Base-by-base conservation (phyloP, 2,888 invertebrate species). In the Pristionchus japonicus region DNA sequence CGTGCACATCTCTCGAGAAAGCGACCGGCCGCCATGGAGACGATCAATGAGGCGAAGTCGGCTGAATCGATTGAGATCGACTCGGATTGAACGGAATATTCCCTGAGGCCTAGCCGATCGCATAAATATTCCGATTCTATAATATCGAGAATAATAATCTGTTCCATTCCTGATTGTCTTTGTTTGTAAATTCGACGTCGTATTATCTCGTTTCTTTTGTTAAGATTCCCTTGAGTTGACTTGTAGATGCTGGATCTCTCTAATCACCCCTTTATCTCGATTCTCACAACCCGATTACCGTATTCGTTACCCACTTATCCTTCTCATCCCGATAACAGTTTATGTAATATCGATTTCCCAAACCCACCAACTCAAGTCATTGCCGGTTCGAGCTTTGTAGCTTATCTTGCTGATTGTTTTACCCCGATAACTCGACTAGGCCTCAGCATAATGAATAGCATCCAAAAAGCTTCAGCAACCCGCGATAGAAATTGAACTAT, bases 381-480 rank as follows among this genome's bases (percentile, higher is more conserved):
- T 74, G 74, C n/a, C 40, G 74, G 74, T 74, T 74, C 74, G 74
- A 74, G 74, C 74, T 74, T 74, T 74, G 74, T 23, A 23, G 74
- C 74, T n/a, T 34, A 20, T 40, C 74, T 74, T n/a, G 40, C 43
- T 74, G 37, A 74, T 23, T 34, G 31, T 31, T 37, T 74, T 37
- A 17, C 17, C 7, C 43, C 31, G 20, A 17, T 74, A 23, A 37
- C 15, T 17, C n/a, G n/a, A n/a, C n/a, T n/a, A n/a, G 37, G 20
- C 20, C 23, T 74, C 74, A 74, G 40, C 37, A n/a, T 40, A 20
- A 15, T 40, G 74, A 74, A 23, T n/a, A 67, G 37, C 74, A 20
- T n/a, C 40, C 23, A 11, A 23, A 40, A 74, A 74, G 74, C 74
- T 74, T 37, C 74, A 23, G 74, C 2, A 74, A 74, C 74, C 74